Conservation (phyloP, 2,888 invertebrate species). For the Andricus curvator region DNA sequence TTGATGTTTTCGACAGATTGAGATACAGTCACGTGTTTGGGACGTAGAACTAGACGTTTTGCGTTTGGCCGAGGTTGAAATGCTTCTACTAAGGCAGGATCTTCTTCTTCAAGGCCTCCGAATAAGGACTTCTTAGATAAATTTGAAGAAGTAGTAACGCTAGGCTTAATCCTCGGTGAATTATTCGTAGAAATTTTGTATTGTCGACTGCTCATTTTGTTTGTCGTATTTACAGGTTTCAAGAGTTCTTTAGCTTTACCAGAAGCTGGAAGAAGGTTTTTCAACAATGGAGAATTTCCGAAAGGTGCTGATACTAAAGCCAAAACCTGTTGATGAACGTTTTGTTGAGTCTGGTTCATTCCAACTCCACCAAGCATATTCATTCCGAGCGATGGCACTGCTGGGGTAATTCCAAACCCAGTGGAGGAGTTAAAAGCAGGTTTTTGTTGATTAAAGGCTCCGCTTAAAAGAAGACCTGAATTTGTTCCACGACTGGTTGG, state of each 20-base stretch:
- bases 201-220: conserved; percentile 82
- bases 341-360: conserved; percentile 70
- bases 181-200: conserved; percentile 82
- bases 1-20: not conserved
- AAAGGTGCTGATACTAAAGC: conserved; percentile 90
- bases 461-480: conserved; percentile 74
- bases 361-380: conserved; percentile 67
- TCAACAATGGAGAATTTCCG: conserved; percentile 92
- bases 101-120: conserved; percentile 91
- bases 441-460: conserved; percentile 77
- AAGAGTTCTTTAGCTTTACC: conserved; percentile 84
- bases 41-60: conserved; percentile 87
- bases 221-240: conserved; percentile 86
- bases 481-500: conserved; percentile 70
- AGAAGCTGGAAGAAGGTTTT: conserved; percentile 83
- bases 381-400: conserved; percentile 64
- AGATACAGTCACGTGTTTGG: conserved; percentile 72
- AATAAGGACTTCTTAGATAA: conserved; percentile 86
- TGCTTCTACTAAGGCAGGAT: conserved; percentile 82
- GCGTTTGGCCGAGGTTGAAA: conserved; percentile 82
- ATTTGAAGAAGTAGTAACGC: conserved; percentile 72
- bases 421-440: conserved; percentile 75
- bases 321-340: conserved; percentile 86
- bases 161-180: conserved; percentile 82
- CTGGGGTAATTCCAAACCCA: conserved; percentile 71